Base-by-base conservation (phyloP, 2,113 vertebrate species). In the Odontophorus gujanensis region DNA sequence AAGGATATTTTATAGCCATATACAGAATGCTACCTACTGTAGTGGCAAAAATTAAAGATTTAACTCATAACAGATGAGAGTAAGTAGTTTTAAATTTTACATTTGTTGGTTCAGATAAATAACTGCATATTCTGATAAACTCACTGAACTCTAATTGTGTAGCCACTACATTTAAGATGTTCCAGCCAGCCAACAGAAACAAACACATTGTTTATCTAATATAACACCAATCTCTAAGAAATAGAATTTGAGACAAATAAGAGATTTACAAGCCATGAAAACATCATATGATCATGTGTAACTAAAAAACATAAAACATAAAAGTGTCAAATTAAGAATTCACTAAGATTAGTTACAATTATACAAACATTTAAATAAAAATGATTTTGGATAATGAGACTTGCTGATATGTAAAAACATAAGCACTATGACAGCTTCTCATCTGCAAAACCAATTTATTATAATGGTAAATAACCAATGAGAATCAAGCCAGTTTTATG, bases 261-360 rank as follows among this genome's bases (percentile, higher is more conserved):
- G 8, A 62, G 36, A 38, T 67, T 73, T 67, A 66, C 10, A 50
- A 74, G 14, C 18, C 26, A 81, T 30, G 28, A 76, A 91, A 91
- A 30, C 1, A 0, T 24, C 19, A 79, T 0, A 0, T n/a, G 10
- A 40, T 40, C 40, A 40, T 40, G 40, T 40, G 40, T 40, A 40
- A 40, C 11, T 40, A 40, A 40, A 40, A 40, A 40, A 40, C 40
- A 13, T 40, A 40, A 40, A 40, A 30, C 21, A 53, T 18, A 14
- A 24, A 79, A 43, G 3, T 47, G 25, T 8, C 47, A 66, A 38
- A 83, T 36, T 25, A 61, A 85, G 34, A 65, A 55, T 45, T 83
- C 61, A 13, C 42, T 86, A 63, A 85, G 77, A 69, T 36, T 21
- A 83, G 48, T 21, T 65, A 67, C 26, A 81, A 62, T 59, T 51